Evolutionary conservation across 2,113 vertebrate species (phyloP), one percentile per base, ranked within the genome.

Genomic region (Anoura caudifer): DNA sequence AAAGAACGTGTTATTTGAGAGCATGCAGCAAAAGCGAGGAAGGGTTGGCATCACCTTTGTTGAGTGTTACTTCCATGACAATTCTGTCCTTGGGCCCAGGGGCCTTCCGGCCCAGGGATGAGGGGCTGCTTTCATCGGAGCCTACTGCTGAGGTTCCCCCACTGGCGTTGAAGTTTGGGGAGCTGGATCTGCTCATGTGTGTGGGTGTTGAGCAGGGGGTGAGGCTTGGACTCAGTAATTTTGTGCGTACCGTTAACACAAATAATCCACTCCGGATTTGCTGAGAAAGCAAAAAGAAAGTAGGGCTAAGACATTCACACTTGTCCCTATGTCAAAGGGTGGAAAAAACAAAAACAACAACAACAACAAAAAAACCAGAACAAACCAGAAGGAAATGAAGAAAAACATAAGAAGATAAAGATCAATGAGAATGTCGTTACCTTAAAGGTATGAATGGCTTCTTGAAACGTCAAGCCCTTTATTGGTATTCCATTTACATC

Each of bases 391-490:
- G 43, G 41, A 91, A 92, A 83, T 47, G 63, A 85, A 41, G 36
- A 20, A 47, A 61, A 38, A 11, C 4, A n/a, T 61, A 45, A 63
- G 73, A n/a, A 31, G 15, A 24, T 6, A 28, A 43, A 56, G 56
- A 76, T n/a, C 52, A 77, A 8, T 28, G 15, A 8, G 38, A 17
- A 65, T 61, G 67, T 6, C 7, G 5, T 97, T 98, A 99, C 99
- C 99, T 99, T 99, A 98, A 99, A 99, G 61, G 99, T 99, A 86
- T 99, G 99, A 98, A 99, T 99, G 91, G 99, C 99, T 97, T 99
- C 99, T 97, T 99, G 99, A 95, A 99, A 99, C 2, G 99, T 99
- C 96, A 99, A 98, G 93, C 99, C 99, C 97, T 99, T 99, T 22
- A 99, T 99, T 93, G 99, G 99, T 77, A 99, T 99, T 97, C 99